phyloP scores from a whole-genome alignment of 1,140 invertebrate species.

The Drosophila azteca region DNA sequence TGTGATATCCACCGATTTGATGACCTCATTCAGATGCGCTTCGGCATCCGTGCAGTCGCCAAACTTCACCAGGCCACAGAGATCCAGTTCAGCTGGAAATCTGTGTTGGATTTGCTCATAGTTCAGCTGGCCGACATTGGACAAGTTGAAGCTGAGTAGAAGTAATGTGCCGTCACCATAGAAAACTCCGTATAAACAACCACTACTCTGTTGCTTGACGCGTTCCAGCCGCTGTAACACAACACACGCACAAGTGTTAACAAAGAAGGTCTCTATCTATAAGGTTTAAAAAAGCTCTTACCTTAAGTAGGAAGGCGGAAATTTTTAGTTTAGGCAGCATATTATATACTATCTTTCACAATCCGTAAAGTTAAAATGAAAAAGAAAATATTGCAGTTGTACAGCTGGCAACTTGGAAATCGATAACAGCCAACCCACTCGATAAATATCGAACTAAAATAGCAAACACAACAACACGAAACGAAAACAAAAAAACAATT shows the following conservation, averaged over 20 bases:
- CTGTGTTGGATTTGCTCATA: constrained; percentile 86
- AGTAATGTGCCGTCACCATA: constrained; percentile 87
- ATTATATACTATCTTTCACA: neutral
- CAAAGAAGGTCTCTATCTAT: neutral
- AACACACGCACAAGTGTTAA: constrained; percentile 50
- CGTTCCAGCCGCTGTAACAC: constrained; percentile 85
- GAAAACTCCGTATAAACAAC: constrained; percentile 90
- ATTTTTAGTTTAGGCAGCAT: constrained; percentile 84
- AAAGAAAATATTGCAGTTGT: constrained; percentile 42
- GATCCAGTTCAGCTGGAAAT: constrained; percentile 89
- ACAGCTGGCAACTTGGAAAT: constrained; percentile 63
- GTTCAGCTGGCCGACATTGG: constrained; percentile 84
- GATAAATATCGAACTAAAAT: too few relatives aligned
- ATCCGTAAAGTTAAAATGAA: constrained; percentile 25
- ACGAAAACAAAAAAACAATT: too few relatives aligned
- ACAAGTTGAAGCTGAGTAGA: constrained; percentile 87
- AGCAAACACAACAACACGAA: too few relatives aligned
- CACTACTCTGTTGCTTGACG: constrained; percentile 86
- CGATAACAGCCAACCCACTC: too few relatives aligned
- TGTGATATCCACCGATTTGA: constrained; percentile 90
- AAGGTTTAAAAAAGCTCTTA: constrained; percentile 53
- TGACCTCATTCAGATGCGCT: constrained; percentile 86
- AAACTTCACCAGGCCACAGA: constrained; percentile 89
- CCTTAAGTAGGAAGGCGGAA: constrained; percentile 83
- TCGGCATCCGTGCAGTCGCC: constrained; percentile 85